These are phyloP conservation scores for Drosophila differens DNA, from an alignment of 2,888 invertebrate genomes.

Conservation along the genomic window DNA sequence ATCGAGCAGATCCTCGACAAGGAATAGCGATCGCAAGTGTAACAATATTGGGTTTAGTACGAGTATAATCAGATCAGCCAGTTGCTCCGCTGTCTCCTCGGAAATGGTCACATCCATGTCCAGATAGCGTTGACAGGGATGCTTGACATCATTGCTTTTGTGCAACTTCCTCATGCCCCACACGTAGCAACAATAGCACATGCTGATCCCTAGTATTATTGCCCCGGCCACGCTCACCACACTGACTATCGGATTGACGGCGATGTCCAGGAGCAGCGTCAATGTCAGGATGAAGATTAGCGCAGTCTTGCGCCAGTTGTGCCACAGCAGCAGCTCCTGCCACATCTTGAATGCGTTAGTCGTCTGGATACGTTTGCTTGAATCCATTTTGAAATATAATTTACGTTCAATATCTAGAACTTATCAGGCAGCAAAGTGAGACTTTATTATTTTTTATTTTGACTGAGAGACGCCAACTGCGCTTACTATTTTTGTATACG, in stretches of 20 bases:
- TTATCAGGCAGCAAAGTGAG: not conserved
- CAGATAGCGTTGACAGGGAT: slow-evolving; percentile 45
- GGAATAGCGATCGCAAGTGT: slow-evolving; percentile 29
- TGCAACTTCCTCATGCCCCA: slow-evolving; percentile 41
- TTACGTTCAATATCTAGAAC: not conserved
- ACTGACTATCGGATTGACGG: slow-evolving; percentile 45
- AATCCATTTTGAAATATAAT: slow-evolving; percentile 27
- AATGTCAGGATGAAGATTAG: slow-evolving; percentile 36
- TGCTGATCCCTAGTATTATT: slow-evolving; percentile 15
- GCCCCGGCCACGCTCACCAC: slow-evolving; percentile 50
- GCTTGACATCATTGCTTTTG: slow-evolving; percentile 30
- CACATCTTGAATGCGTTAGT: not conserved
- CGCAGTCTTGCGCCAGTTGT: slow-evolving; percentile 49
- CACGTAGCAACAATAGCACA: slow-evolving; percentile 47
- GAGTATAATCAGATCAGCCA: slow-evolving; percentile 19
- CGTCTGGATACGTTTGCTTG: not conserved
- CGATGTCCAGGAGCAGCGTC: slow-evolving; percentile 44
- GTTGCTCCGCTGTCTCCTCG: slow-evolving; percentile 22
- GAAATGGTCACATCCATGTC: slow-evolving; percentile 42
- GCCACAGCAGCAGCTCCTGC: slow-evolving; percentile 47
- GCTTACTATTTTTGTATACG: not conserved
- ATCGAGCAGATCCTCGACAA: slow-evolving; percentile 43
- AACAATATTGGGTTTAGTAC: slow-evolving; percentile 32
- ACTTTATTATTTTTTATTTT: not conserved
- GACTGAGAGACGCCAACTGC: slow-evolving; percentile 19